These are phyloP conservation scores for Melinaea menophilus DNA, from an alignment of 2,888 invertebrate genomes.

Conservation along the genomic window DNA sequence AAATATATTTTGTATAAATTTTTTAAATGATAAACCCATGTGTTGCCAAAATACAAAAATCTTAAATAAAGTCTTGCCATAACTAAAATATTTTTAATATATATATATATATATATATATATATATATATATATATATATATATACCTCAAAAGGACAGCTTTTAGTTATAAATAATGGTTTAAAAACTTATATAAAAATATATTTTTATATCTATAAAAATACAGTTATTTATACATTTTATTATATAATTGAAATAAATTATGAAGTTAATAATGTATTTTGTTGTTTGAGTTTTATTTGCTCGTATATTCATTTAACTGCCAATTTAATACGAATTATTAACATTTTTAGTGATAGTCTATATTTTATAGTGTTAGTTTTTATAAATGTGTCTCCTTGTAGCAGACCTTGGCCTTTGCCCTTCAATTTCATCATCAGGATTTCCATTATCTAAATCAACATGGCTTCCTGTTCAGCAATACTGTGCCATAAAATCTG, in stretches of 20 bases:
- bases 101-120: not conserved
- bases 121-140: not conserved
- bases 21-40: not conserved
- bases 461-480: no score
- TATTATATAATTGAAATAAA: no score
- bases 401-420: no score
- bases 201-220: not conserved
- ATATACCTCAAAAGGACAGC: not conserved
- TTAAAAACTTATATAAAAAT: not conserved
- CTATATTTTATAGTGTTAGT: not conserved
- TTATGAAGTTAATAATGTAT: no score
- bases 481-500: slow-evolving; percentile 50
- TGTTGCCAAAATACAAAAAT: not conserved
- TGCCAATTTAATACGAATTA: no score
- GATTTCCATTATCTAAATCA: no score
- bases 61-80: slow-evolving; percentile 7
- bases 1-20: not conserved
- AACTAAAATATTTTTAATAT: slow-evolving; percentile 4
- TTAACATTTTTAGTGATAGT: slow-evolving; percentile 14
- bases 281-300: no score
- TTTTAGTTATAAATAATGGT: not conserved
- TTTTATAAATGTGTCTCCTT: no score
- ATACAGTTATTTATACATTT: no score
- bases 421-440: no score
- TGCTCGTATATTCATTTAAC: no score